Percentiles rank a stretch among this genome's conserved stretches.
Evolutionary conservation across 2,888 invertebrate species (phyloP).

Genomic region (Diarsia rubi): DNA sequence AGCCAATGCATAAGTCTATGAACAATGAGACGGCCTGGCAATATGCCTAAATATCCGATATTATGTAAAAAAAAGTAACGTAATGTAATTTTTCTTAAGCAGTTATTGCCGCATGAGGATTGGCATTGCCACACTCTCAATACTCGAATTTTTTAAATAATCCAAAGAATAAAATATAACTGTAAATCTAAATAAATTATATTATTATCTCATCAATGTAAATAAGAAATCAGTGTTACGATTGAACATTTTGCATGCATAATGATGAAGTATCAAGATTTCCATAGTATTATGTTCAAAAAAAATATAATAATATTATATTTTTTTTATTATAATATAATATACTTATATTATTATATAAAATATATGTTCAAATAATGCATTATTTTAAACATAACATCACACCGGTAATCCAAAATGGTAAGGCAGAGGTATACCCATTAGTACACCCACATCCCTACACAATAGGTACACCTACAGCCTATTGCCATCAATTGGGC

Average conservation of each 20-base stretch:
- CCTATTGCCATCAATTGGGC: no score
- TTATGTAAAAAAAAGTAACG: constrained; percentile 16
- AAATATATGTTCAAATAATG: no score
- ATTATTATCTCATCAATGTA: neutral
- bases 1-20: constrained; percentile 47
- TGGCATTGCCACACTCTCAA: neutral
- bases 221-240: constrained; percentile 17
- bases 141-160: neutral
- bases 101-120: neutral
- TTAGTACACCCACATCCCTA: no score
- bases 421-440: no score
- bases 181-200: neutral
- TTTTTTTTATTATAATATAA: no score
- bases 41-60: constrained; percentile 44
- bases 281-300: neutral
- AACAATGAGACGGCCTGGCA: constrained; percentile 47
- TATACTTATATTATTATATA: no score
- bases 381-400: neutral
- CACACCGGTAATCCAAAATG: no score
- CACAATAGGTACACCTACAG: no score
- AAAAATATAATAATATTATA: no score
- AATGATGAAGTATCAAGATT: neutral
- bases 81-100: neutral
- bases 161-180: neutral
- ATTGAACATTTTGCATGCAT: constrained; percentile 31